Evolutionary conservation across 2,113 vertebrate genomes (phyloP).

Genomic region (Natator depressus): DNA sequence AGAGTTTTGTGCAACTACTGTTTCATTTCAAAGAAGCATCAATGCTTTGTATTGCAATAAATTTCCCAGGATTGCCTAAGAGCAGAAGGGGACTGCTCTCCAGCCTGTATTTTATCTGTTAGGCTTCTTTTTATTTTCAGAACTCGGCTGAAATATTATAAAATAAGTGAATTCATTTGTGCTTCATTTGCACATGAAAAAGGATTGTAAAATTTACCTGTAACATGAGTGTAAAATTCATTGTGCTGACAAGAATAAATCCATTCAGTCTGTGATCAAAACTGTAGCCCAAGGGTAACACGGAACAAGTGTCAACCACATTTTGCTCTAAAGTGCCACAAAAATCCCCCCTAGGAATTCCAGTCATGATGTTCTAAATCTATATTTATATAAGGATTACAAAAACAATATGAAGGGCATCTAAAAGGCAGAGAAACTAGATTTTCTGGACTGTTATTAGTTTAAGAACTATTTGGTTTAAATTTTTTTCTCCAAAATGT

Average conservation of each 20-base stretch:
- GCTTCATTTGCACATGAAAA: constrained; percentile 48
- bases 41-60: not conserved
- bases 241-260: constrained; percentile 73
- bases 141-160: not conserved
- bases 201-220: constrained; percentile 46
- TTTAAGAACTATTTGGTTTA: constrained; percentile 17
- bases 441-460: not conserved
- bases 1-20: not conserved
- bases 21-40: not conserved
- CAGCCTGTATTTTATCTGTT: not conserved
- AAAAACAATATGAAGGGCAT: constrained; percentile 4
- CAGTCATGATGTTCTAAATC: constrained; percentile 61
- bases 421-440: not conserved
- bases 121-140: not conserved
- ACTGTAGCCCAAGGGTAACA: constrained; percentile 77
- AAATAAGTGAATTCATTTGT: constrained; percentile 20
- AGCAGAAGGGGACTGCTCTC: not conserved
- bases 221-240: constrained; percentile 63
- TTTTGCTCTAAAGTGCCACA: constrained; percentile 71
- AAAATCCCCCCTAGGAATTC: constrained; percentile 65
- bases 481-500: constrained; percentile 6
- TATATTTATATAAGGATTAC: constrained; percentile 56
- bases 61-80: not conserved
- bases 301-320: constrained; percentile 76
- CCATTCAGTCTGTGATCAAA: constrained; percentile 72